Evolutionary conservation across 2,888 invertebrate genomes (phyloP), one percentile per base, ranked within the genome.

Genomic region (Euzetes globulus): DNA sequence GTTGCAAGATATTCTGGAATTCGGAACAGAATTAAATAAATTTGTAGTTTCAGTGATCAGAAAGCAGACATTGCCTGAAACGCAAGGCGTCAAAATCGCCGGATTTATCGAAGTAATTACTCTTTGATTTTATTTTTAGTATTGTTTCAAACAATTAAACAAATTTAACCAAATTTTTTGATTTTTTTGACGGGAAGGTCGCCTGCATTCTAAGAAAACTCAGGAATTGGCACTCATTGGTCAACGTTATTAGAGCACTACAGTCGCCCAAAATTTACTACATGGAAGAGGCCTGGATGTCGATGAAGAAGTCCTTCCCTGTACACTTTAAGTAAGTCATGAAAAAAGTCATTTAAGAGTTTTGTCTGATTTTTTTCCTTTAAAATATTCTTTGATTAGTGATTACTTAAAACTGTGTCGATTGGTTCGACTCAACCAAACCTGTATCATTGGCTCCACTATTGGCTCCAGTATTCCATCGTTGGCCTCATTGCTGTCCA

Each of bases 261-360:
- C 76, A 74, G 68, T 71, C 72, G 6, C 76, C 63, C 22, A 60
- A 68, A 41, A 63, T 76, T 33, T 76, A 72, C 58, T 70, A 68
- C 25, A 63, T 76, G 65, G 72, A 65, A 55, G 55, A 22, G 72
- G 74, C 74, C 50, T 74, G 74, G 74, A 47, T 50, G 65, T 27
- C 29, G 3, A 15, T 58, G 27, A 71, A 71, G 37, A 52, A 41
- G 58, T 11, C 55, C 60, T 74, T 27, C 27, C 74, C 74, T 7
- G 58, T 74, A 41, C 74, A 74, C 25, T 74, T 71, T 41, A 60
- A 55, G 74, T 74, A 74, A 41, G 41, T 17, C 11, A 27, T 22
- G 7, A 50, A 55, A 15, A 9, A 13, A 13, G 1, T 27, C 15
- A 29, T 7, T 17, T 45, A 45, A 17, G 15, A 47, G 25, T 47